Evolutionary conservation across 2,113 vertebrate genomes (phyloP), one percentile per base, ranked within the genome.

Genomic region (Cephalopholis sonnerati): DNA sequence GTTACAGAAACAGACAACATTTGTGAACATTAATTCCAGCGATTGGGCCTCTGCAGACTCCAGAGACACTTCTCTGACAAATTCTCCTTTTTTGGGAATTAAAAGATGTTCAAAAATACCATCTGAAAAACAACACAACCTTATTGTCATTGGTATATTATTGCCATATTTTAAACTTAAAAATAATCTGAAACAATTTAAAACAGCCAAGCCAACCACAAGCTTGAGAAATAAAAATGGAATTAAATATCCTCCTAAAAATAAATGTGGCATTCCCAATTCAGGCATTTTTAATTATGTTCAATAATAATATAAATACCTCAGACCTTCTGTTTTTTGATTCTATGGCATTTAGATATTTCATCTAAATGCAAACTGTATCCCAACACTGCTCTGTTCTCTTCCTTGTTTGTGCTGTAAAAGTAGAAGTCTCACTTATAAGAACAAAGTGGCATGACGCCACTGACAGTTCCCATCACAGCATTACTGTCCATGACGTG

Each of bases 371-470:
- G 17, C 50, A 36, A 63, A 68, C 46, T 65, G n/a, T 48, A 39
- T 64, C 74, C 59, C 20, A 74, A 2, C 8, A 15, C 61, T 27
- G 36, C 29, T 71, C 20, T 48, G 27, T n/a, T 76, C 53, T 59
- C 32, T 39, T 2, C 55, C 74, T 76, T 75, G 54, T 74, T 66
- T 62, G 29, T 82, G 83, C 27, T 76, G 57, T 73, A 85, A 78
- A 89, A 83, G 89, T 82, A 87, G 73, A 65, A n/a, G 59, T 61
- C 66, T 74, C 44, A 41, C 13, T 46, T 29, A 16, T 68, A 27
- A 63, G 58, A 59, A 65, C 22, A 9, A 68, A 53, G 81, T 88
- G 79, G 72, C 59, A 82, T 90, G 89, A 92, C 87, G 68, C 51
- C 61, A 24, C 74, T 61, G 69, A 54, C 57, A 39, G 58, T 82